Evolutionary conservation across 2,113 vertebrate species (phyloP), one percentile per base, ranked within the genome.

Genomic region (Nicator chloris): DNA sequence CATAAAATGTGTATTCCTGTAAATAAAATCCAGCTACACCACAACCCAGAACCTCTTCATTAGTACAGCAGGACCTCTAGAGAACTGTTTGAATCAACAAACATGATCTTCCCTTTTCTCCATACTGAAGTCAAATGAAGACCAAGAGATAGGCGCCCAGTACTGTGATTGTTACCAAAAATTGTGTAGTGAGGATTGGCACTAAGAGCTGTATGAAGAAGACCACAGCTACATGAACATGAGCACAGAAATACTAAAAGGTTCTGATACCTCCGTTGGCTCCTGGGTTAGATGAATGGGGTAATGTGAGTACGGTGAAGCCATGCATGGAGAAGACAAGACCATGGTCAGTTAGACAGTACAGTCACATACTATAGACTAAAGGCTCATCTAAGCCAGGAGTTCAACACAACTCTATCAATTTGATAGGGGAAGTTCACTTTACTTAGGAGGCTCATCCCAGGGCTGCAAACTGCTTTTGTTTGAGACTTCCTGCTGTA

Each of bases 281-380:
- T 98, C 96, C 97, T 97, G 97, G 92, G 92, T 96, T 96, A 92
- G 97, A 90, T 96, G 97, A 98, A 94, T 96, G 93, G 92, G 77
- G 92, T 75, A 95, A 93, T 73, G 91, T 84, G 94, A 90, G 71
- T 96, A 95, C 53, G 95, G 89, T 86, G 98, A 98, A 98, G 98
- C 97, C 98, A 98, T 98, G 98, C 98, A 98, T 91, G 94, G 75
- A 96, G 96, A 95, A 96, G 94, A 97, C 91, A 98, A 97, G 96
- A 97, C 82, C 90, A 95, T 17, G 94, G 35, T 95, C 88, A 95
- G 70, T 97, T 90, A 95, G 60, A 96, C 88, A 96, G 81, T 73
- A 94, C 64, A 90, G 65, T 66, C 91, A 92, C 19, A 72, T 53
- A 93, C 61, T 70, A 77, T 19, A 59, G 56, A 95, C 70, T 90